A percentile compares a stretch with the other conserved stretches of the same genome.
phyloP scores from a whole-genome alignment of 2,797 vertebrate species.

The Enteromius viviparus region DNA sequence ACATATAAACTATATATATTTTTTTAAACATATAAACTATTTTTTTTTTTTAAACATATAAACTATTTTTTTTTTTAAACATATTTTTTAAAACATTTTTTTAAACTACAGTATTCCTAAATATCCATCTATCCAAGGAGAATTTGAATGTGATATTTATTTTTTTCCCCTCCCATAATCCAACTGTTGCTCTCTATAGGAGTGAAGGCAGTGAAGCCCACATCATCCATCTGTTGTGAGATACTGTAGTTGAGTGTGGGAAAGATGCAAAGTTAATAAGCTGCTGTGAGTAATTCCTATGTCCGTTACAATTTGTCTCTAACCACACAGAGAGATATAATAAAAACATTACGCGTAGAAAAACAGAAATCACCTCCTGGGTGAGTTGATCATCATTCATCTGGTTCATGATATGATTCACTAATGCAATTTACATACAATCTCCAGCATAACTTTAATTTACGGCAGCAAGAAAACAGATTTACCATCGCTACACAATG shows the following conservation, averaged over 20 bases:
- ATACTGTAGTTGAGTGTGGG: neutral
- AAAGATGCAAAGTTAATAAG: slow-evolving; percentile 6
- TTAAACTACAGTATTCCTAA: neutral
- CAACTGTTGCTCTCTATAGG: neutral
- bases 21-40: too few relatives aligned
- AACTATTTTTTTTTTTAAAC: too few relatives aligned
- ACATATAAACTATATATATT: neutral
- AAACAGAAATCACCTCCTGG: neutral
- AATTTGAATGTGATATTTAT: neutral
- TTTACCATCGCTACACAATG: neutral
- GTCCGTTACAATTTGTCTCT: neutral
- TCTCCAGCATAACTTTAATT: neutral
- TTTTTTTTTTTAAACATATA: too few relatives aligned
- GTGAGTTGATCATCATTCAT: neutral
- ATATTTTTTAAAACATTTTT: too few relatives aligned
- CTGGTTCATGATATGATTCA: neutral
- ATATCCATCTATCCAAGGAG: neutral
- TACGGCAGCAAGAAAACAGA: neutral
- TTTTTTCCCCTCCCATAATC: neutral
- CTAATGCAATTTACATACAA: neutral
- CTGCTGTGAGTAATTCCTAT: neutral
- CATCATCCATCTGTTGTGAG: slow-evolving; percentile 17
- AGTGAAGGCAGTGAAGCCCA: neutral
- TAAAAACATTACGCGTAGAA: neutral
- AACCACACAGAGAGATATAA: neutral